Evolutionary conservation across 2,888 invertebrate genomes (phyloP).

Genomic region (Lomographa bimaculata): DNA sequence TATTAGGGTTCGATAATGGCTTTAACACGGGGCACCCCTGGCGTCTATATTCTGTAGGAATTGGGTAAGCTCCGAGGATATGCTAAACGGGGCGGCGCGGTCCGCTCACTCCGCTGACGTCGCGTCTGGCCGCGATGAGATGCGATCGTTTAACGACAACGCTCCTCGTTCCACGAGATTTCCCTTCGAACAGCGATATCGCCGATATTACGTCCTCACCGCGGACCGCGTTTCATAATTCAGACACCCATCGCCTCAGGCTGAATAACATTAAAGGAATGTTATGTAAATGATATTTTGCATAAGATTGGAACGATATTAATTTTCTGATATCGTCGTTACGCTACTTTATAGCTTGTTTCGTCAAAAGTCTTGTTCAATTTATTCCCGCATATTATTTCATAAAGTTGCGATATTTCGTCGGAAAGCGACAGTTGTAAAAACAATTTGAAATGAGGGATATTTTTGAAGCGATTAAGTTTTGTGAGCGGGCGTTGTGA

Average conservation of each 20-base stretch:
- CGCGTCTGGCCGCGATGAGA: conserved; percentile 69
- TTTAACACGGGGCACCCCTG: conserved; percentile 62
- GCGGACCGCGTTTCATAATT: conserved; percentile 61
- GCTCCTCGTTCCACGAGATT: conserved; percentile 57
- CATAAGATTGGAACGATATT: conserved; percentile 50
- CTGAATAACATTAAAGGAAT: conserved; percentile 58
- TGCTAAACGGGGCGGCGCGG: conserved; percentile 62
- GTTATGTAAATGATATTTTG: conserved; percentile 58
- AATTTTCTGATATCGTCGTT: conserved; percentile 29
- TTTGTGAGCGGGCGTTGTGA: conserved; percentile 38
- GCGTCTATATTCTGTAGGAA: conserved; percentile 65
- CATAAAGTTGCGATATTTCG: conserved; percentile 4
- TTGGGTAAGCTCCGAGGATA: conserved; percentile 67
- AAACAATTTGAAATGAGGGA: conserved; percentile 20
- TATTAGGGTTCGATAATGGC: conserved; percentile 77
- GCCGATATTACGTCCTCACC: conserved; percentile 56
- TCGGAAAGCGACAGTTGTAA: conserved; percentile 25
- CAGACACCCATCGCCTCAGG: conserved; percentile 54
- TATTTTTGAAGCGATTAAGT: conserved; percentile 38
- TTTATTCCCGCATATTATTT: conserved; percentile 15
- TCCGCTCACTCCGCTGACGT: conserved; percentile 75
- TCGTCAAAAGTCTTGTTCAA: conserved; percentile 19
- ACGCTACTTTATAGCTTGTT: conserved; percentile 26
- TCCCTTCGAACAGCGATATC: conserved; percentile 61
- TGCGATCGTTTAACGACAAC: conserved; percentile 74